Evolutionary conservation across 1,140 invertebrate species (phyloP), one percentile per base, ranked within the genome.

Genomic region (Heterodera schachtii): DNA sequence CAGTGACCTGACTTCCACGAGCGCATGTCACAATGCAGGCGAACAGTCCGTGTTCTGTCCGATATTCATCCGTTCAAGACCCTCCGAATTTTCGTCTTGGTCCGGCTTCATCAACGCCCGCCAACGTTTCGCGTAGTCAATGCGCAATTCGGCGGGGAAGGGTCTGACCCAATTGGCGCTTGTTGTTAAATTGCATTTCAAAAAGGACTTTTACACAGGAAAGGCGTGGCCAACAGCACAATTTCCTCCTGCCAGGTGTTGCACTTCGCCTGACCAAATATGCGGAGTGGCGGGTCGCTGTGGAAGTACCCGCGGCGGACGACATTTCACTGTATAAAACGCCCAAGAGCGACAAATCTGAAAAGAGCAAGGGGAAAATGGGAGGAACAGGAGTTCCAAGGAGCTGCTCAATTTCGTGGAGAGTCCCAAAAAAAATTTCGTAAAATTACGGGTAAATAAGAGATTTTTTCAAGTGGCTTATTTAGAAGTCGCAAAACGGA

Each of bases 211-310:
- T 47, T 92, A 95, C 94, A 79, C 95, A 95, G 93, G 99, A 98
- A 41, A 99, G 92, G 13, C 97, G 92, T 99, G 97, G 91, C 97
- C 47, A 99, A 91, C 3, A 99, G 91, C 77, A 95, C 92, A 75
- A 99, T 93, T 88, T 97, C 93, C 13, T 94, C 94, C 75, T 92
- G 92, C 60, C 75, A 85, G 80, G 46, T 81, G 19, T 85, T 74
- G 80, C 31, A 64, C 86, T 90, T 79, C 91, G 90, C 57, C 90
- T 89, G 0, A 99, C 93, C 3, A 98, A 91, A 91, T 99, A 99
- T 5, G 97, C 97, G 9, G 97, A 97, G 92, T 99, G n/a, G 97
- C 9, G 97, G 97, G 92, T 99, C 97, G 90, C 95, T 96, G 89
- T 99, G 97, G 19, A 99, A 95, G 91, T 96, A 98, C 1, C 97